Evolutionary conservation across 2,113 vertebrate species (phyloP).

Genomic region (Ciconia stormi): DNA sequence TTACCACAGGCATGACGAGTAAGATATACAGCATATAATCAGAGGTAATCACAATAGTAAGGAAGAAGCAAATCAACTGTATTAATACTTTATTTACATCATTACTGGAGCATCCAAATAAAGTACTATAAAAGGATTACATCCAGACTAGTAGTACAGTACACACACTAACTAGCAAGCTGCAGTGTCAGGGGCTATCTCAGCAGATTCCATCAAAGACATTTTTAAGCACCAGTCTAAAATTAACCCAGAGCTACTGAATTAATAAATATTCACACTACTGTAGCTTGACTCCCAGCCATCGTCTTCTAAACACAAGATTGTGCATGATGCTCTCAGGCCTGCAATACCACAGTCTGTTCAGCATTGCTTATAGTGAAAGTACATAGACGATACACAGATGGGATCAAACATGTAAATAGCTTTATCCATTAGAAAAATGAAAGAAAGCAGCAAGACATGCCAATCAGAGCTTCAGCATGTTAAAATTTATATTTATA

Average conservation of each 20-base stretch:
- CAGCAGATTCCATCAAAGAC: background rate
- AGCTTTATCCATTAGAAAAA: background rate
- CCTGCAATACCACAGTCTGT: background rate
- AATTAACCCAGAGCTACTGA: background rate
- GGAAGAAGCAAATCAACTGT: background rate
- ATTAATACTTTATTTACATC: background rate
- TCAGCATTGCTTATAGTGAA: background rate
- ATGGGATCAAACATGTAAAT: background rate
- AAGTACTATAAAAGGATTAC: background rate
- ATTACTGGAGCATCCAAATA: background rate
- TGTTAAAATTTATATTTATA: background rate
- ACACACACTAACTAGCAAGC: background rate
- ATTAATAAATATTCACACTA: background rate
- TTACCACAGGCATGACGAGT: background rate
- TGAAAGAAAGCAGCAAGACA: background rate
- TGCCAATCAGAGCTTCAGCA: background rate
- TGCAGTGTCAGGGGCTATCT: background rate
- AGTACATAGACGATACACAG: background rate
- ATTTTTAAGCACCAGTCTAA: background rate
- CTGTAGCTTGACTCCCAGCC: background rate
- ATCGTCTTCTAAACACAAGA: background rate
- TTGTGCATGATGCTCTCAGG: background rate
- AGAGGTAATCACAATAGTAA: background rate
- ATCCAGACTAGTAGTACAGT: background rate
- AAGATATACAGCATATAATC: background rate